phyloP scores from a whole-genome alignment of 2,113 vertebrate genomes.

The human region DNA sequence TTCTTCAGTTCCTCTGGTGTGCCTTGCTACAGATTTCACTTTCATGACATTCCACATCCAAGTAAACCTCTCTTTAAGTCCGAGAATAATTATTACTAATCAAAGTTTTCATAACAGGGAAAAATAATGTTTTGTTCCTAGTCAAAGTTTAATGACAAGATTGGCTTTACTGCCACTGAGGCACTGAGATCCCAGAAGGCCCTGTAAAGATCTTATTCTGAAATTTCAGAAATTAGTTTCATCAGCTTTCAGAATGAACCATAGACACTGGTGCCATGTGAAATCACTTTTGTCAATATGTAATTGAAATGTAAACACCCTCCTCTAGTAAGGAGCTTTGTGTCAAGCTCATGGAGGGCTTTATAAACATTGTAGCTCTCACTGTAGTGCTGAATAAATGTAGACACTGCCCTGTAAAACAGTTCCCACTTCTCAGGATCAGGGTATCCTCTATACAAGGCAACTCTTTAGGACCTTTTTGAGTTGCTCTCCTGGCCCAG shows the following conservation, averaged over 20 bases:
- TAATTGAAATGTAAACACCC: background rate
- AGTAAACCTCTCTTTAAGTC: background rate
- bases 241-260: background rate
- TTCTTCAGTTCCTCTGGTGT: background rate
- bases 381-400: background rate
- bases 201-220: background rate
- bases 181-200: background rate
- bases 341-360: background rate
- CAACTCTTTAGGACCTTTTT: background rate
- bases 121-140: background rate
- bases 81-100: background rate
- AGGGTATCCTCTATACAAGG: background rate
- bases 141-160: background rate
- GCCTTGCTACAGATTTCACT: background rate
- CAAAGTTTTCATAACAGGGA: background rate
- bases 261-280: background rate
- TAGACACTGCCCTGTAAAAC: background rate
- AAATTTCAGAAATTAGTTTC: background rate
- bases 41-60: background rate
- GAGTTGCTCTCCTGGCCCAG: accelerated
- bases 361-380: background rate
- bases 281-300: background rate
- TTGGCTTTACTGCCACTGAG: background rate
- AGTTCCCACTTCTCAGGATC: background rate
- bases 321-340: background rate